phyloP scores from a whole-genome alignment of 2,113 vertebrate species.

The Gymnogyps californianus region DNA sequence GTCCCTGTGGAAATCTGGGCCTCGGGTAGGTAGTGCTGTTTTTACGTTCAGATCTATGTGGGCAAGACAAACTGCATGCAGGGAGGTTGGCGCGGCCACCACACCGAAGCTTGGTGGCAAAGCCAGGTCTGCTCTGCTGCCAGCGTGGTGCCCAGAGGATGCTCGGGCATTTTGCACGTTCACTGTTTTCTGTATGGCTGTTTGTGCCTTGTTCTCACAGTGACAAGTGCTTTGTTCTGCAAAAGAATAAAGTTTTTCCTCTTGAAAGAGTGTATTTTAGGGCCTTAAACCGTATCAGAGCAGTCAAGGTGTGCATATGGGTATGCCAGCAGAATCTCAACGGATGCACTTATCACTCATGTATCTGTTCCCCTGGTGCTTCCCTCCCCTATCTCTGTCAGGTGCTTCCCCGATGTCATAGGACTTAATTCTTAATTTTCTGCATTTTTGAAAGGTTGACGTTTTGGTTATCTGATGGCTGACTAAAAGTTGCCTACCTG shows the following conservation, averaged over 20 bases:
- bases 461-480: background rate
- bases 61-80: rapidly evolving
- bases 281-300: background rate
- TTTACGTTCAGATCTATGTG: rapidly evolving
- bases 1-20: background rate
- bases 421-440: background rate
- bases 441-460: background rate
- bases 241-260: background rate
- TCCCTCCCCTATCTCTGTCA: background rate
- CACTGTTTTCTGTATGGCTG: background rate
- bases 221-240: background rate
- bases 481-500: background rate
- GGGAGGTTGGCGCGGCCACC: background rate
- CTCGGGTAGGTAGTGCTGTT: background rate
- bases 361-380: background rate
- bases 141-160: rapidly evolving
- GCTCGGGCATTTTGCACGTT: rapidly evolving
- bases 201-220: background rate
- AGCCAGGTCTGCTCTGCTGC: background rate
- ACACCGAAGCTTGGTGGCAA: rapidly evolving
- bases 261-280: background rate
- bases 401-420: background rate
- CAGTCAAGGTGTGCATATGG: background rate
- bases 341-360: background rate
- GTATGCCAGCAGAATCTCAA: background rate